These are phyloP conservation scores for Apocrypta bakeri DNA, from an alignment of 1,140 invertebrate species.

Conservation along the genomic window DNA sequence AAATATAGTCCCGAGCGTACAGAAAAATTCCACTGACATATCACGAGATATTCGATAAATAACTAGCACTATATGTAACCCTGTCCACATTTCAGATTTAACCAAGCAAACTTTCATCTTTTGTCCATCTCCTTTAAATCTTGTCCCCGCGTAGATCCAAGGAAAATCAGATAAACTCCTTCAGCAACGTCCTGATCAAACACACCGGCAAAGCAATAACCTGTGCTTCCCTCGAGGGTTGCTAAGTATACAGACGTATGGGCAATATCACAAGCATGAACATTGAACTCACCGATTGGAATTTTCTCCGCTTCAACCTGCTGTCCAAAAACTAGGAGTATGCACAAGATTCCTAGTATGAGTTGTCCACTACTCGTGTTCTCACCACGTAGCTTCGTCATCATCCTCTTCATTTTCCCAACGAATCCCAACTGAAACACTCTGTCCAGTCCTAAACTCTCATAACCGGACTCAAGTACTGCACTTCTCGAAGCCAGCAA, in stretches of 20 bases:
- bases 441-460: neutral
- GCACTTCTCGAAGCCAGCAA: neutral
- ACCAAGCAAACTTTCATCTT: too few species aligned
- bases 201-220: neutral
- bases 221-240: neutral
- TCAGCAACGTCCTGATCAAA: neutral
- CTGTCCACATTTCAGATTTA: too few species aligned
- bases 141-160: too few species aligned
- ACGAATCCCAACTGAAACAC: neutral
- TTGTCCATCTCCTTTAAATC: too few species aligned
- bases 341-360: slow-evolving; percentile 38
- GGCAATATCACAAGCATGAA: neutral
- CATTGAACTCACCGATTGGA: slow-evolving; percentile 67
- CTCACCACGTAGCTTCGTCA: neutral
- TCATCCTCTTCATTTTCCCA: neutral
- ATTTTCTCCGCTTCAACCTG: slow-evolving; percentile 66
- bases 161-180: neutral
- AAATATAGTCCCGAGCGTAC: neutral
- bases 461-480: neutral
- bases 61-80: neutral
- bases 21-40: too few species aligned
- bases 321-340: slow-evolving; percentile 57
- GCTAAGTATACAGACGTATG: neutral
- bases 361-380: neutral
- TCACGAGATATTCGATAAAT: neutral